phyloP scores from a whole-genome alignment of 2,797 vertebrate species.

The Fringilla coelebs region DNA sequence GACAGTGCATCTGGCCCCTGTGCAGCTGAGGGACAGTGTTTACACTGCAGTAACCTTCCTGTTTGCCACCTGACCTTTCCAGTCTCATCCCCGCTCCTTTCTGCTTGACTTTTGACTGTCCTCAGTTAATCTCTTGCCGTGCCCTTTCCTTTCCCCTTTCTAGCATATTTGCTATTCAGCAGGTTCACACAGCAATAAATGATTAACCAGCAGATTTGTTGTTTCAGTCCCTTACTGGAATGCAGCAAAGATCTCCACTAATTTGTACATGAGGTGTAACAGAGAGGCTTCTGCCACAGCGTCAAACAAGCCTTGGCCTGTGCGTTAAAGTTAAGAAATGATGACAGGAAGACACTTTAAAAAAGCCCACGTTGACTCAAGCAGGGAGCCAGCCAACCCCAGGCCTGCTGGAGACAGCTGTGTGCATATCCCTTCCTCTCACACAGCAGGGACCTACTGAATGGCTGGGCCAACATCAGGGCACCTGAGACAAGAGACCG shows the following conservation, averaged over 20 bases:
- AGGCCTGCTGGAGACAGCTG: not conserved
- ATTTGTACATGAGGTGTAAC: not conserved
- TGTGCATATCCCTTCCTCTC: not conserved
- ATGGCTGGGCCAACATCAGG: not conserved
- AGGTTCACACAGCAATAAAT: slow-evolving; percentile 53
- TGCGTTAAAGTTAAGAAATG: not conserved
- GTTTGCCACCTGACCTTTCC: slow-evolving; percentile 21
- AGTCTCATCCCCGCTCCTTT: not conserved
- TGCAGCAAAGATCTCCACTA: not conserved
- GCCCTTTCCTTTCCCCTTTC: slow-evolving; percentile 54
- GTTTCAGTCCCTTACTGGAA: slow-evolving; percentile 29
- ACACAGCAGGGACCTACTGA: not conserved
- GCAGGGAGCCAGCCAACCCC: not conserved
- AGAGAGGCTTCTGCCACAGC: not conserved
- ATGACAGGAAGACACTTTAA: not conserved
- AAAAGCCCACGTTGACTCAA: not conserved
- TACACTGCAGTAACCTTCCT: slow-evolving; percentile 12
- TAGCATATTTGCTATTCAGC: slow-evolving; percentile 58
- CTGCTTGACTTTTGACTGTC: slow-evolving; percentile 63
- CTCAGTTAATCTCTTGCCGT: slow-evolving; percentile 60
- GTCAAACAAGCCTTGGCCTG: not conserved
- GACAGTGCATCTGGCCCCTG: not conserved
- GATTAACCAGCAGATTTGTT: slow-evolving; percentile 49
- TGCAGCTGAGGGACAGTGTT: not conserved
- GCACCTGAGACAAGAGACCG: not conserved